These are phyloP conservation scores for Atta texana DNA, from an alignment of 1,140 invertebrate genomes.

Conservation along the genomic window DNA sequence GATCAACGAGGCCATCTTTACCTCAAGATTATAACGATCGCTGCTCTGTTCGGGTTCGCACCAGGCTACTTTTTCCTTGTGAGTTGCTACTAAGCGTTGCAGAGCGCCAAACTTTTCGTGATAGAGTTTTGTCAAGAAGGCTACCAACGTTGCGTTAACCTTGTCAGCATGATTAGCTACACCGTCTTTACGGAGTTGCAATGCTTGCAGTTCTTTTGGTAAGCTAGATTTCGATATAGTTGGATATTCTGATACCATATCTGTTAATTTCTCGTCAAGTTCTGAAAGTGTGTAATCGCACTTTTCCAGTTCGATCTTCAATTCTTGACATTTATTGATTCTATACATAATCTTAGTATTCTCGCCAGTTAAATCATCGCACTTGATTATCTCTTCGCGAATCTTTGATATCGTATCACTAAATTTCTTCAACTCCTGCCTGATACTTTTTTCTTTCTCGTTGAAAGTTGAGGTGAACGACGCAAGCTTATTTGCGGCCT, in stretches of 20 bases:
- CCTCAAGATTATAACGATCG: conserved; percentile 96
- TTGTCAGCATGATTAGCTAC: conserved; percentile 92
- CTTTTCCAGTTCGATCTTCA: conserved; percentile 90
- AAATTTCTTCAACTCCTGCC: conserved; percentile 90
- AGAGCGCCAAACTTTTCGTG: conserved; percentile 94
- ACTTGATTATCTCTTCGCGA: conserved; percentile 94
- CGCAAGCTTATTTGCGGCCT: conserved; percentile 92
- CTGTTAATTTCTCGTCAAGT: conserved; percentile 87
- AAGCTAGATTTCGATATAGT: conserved; percentile 91
- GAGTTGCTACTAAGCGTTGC: conserved; percentile 91
- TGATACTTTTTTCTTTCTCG: conserved; percentile 91
- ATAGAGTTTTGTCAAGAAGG: conserved; percentile 95
- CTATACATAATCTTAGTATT: conserved; percentile 93
- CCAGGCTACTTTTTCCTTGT: conserved; percentile 96
- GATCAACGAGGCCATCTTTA: conserved; percentile 93
- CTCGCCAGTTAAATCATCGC: conserved; percentile 96
- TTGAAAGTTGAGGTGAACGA: conserved; percentile 89
- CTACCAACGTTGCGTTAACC: conserved; percentile 92
- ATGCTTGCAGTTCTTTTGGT: conserved; percentile 92
- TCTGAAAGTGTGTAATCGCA: conserved; percentile 86
- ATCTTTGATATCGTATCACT: conserved; percentile 91
- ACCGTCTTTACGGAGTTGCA: conserved; percentile 92
- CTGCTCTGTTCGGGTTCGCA: conserved; percentile 94
- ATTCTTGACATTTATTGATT: conserved; percentile 90
- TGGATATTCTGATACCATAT: conserved; percentile 92